A percentile compares a stretch with the other conserved stretches of the same genome.
phyloP scores from a whole-genome alignment of 2,888 invertebrate genomes.

The Salpingus planirostris region DNA sequence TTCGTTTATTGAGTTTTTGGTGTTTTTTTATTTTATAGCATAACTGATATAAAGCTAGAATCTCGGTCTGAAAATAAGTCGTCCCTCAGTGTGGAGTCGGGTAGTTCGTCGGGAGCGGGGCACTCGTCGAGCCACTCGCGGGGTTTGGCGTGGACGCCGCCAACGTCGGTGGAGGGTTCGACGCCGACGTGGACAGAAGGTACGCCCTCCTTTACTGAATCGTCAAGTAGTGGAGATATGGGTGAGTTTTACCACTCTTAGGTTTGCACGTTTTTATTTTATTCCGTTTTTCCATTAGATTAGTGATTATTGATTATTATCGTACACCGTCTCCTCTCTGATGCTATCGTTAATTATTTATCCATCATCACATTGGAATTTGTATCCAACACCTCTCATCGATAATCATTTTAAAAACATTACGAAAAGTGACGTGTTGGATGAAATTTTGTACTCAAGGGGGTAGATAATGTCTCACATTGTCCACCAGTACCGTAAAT shows the following conservation, averaged over 20 bases:
- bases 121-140: constrained; percentile 45
- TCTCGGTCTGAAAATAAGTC: constrained; percentile 51
- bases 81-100: constrained; percentile 55
- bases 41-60: constrained; percentile 65
- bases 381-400: too few relatives aligned
- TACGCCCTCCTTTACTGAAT: constrained; percentile 94
- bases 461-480: too few relatives aligned
- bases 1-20: too few relatives aligned
- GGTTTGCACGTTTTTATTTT: constrained; percentile 3
- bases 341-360: constrained; percentile 5
- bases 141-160: constrained; percentile 69
- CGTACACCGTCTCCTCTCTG: constrained; percentile 17
- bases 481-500: too few relatives aligned
- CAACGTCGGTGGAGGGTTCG: constrained; percentile 77
- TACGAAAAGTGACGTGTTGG: too few relatives aligned
- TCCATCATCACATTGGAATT: background rate
- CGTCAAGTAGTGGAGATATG: constrained; percentile 86
- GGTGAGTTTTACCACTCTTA: constrained; percentile 46
- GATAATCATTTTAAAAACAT: too few relatives aligned
- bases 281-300: constrained; percentile 26
- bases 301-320: constrained; percentile 29
- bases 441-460: too few relatives aligned
- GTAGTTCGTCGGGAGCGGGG: constrained; percentile 40
- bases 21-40: constrained; percentile 45
- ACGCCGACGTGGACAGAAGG: constrained; percentile 99